Conservation (phyloP, 2,888 invertebrate species). For the Slavum lentiscoides region DNA sequence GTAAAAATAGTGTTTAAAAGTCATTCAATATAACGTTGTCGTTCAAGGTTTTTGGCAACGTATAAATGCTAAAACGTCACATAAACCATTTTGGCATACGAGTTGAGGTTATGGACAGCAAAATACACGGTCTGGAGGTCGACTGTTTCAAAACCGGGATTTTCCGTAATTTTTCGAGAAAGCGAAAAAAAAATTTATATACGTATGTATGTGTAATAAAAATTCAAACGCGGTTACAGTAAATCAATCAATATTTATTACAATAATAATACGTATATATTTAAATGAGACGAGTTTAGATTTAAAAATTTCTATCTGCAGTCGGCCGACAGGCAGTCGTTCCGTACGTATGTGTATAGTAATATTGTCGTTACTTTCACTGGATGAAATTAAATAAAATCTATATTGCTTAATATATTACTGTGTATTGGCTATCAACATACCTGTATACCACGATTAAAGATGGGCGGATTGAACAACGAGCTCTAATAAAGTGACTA, state of each 20-base stretch:
- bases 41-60: conserved; percentile 50
- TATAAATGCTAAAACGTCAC: conserved; percentile 39
- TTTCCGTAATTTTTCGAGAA: conserved; percentile 36
- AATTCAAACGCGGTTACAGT: not conserved
- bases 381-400: no score
- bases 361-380: no score
- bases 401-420: no score
- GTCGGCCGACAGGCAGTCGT: not conserved
- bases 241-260: conserved; percentile 6
- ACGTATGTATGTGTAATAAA: not conserved
- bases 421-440: no score
- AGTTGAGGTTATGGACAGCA: conserved; percentile 25
- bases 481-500: no score
- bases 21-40: not conserved
- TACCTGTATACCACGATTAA: no score
- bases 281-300: conserved; percentile 11
- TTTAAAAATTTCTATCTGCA: conserved; percentile 13
- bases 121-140: conserved; percentile 39
- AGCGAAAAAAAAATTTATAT: not conserved
- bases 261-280: conserved; percentile 10
- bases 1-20: conserved; percentile 34
- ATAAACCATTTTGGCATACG: conserved; percentile 41
- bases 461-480: no score
- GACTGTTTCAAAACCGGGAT: conserved; percentile 17
- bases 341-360: not conserved